Percentiles rank a stretch among this genome's conserved stretches.
phyloP scores from a whole-genome alignment of 2,797 vertebrate genomes.

The Falco peregrinus region DNA sequence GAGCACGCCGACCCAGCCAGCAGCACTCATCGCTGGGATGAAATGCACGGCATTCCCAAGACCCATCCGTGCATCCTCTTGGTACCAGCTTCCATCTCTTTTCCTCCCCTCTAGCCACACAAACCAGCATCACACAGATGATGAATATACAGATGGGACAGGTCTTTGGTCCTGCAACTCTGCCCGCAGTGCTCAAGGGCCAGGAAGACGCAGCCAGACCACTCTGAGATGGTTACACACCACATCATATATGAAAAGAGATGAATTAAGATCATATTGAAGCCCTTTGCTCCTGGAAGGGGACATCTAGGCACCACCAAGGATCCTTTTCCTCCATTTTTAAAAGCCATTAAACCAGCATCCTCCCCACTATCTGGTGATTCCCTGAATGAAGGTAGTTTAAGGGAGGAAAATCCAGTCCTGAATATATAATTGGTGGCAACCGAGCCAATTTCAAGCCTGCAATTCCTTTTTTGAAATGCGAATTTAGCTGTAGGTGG shows the following conservation, averaged over 20 bases:
- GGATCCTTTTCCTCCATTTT: background rate
- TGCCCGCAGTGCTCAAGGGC: background rate
- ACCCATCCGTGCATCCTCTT: background rate
- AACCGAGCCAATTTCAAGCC: background rate
- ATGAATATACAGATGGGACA: background rate
- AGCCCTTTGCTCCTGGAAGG: background rate
- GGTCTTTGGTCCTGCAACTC: background rate
- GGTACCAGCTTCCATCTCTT: background rate
- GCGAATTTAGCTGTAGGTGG: background rate
- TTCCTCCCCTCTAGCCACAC: background rate
- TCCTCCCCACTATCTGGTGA: background rate
- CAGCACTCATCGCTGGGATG: background rate
- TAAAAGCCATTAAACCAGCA: background rate
- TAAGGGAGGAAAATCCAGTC: background rate
- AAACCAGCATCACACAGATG: background rate
- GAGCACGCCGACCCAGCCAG: background rate
- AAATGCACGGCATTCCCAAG: fast-evolving
- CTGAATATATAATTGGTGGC: background rate
- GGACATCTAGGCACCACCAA: background rate
- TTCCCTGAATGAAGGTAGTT: background rate
- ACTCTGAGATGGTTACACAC: background rate
- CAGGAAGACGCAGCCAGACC: background rate
- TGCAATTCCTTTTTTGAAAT: background rate
- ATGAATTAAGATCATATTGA: background rate
- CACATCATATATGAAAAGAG: background rate